Percentiles rank a stretch among this genome's conserved stretches.
Conservation (phyloP, 2,113 vertebrate species). For the Gorsachius goisagi region DNA sequence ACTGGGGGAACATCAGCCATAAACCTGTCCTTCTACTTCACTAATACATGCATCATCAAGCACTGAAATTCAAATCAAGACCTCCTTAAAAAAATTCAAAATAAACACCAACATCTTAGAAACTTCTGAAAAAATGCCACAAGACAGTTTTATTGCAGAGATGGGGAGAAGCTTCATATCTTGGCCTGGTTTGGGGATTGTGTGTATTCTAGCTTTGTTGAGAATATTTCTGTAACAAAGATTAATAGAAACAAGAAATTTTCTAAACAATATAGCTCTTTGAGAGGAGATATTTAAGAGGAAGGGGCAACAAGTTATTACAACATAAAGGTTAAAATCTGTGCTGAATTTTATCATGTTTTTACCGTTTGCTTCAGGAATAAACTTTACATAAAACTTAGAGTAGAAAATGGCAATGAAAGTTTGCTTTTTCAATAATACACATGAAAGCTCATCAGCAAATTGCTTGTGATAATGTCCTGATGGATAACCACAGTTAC, state of each 20-base stretch:
- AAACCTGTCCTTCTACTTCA: background rate
- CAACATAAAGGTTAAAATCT: background rate
- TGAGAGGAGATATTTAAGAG: background rate
- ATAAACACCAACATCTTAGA: background rate
- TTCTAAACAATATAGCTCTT: background rate
- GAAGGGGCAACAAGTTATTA: background rate
- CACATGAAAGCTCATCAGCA: background rate
- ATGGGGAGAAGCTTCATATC: background rate
- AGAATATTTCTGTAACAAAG: background rate
- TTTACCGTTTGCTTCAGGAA: background rate
- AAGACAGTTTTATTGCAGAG: background rate
- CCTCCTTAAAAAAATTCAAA: background rate
- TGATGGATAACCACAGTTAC: background rate
- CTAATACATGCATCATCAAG: rapidly evolving
- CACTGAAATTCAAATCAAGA: background rate
- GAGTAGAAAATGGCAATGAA: background rate
- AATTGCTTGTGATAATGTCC: background rate
- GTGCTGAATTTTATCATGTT: background rate
- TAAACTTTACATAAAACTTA: background rate
- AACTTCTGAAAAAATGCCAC: background rate
- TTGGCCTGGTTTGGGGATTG: background rate
- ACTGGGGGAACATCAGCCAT: background rate
- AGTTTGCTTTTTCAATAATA: background rate
- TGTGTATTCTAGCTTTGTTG: background rate
- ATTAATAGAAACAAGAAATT: background rate